A percentile compares a stretch with the other conserved stretches of the same genome.
Evolutionary conservation across 2,797 vertebrate genomes (phyloP).

Genomic region (Muscicapa comitata): DNA sequence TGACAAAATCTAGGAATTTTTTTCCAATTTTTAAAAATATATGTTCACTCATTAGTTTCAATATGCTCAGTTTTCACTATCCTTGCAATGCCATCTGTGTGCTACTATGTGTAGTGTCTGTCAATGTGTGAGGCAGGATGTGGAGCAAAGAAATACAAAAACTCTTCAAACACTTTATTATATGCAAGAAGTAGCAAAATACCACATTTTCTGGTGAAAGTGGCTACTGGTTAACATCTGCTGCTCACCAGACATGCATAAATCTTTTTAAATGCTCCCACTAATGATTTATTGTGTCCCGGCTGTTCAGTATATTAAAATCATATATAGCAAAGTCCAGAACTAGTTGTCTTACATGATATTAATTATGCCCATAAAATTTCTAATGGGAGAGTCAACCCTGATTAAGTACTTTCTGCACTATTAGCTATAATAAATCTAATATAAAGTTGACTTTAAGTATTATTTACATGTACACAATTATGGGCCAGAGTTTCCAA

Average conservation of each 20-base stretch:
- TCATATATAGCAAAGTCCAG: constrained; percentile 53
- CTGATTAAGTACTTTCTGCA: constrained; percentile 17
- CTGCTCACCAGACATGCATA: constrained; percentile 14
- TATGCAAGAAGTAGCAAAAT: neutral
- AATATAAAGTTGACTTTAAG: neutral
- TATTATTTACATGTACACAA: neutral
- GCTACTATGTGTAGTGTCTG: neutral
- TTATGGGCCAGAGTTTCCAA: neutral
- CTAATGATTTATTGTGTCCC: constrained; percentile 38
- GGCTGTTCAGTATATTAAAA: constrained; percentile 62
- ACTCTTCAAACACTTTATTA: neutral
- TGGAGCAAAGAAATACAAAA: neutral
- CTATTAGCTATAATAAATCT: neutral
- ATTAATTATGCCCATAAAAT: constrained; percentile 50
- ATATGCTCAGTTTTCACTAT: neutral
- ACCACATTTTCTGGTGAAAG: neutral
- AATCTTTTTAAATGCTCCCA: constrained; percentile 24
- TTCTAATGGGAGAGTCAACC: constrained; percentile 22
- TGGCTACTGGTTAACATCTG: neutral
- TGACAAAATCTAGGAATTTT: neutral
- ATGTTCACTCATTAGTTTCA: neutral
- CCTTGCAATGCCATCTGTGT: neutral
- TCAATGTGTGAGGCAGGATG: neutral
- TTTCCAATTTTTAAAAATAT: neutral
- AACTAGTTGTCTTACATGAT: constrained; percentile 29